phyloP scores from a whole-genome alignment of 2,888 invertebrate species.

The Ceratothoa steindachneri region DNA sequence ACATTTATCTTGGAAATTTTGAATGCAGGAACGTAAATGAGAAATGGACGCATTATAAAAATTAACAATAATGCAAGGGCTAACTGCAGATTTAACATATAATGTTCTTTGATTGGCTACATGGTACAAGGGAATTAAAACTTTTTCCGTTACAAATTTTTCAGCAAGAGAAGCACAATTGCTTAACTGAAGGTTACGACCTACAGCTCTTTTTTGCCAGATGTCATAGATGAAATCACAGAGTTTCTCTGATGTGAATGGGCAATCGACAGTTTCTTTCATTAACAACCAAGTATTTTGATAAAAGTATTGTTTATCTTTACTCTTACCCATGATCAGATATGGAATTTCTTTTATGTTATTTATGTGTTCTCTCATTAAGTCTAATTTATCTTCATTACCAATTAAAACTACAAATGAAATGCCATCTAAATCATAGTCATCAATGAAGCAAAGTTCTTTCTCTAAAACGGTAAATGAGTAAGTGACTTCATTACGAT shows the following conservation, averaged over 20 bases:
- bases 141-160: background rate
- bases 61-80: background rate
- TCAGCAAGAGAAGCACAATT: background rate
- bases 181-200: background rate
- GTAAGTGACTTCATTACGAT: background rate
- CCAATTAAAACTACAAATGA: slow-evolving; percentile 1
- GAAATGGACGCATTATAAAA: background rate
- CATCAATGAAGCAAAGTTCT: background rate
- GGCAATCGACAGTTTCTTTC: background rate
- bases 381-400: background rate
- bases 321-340: background rate
- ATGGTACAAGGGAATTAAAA: background rate
- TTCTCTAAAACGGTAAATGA: background rate
- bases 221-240: background rate
- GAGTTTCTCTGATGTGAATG: background rate
- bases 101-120: background rate
- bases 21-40: background rate
- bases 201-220: background rate
- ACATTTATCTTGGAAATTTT: background rate
- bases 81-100: background rate
- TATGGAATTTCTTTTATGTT: background rate
- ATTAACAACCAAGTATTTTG: slow-evolving; percentile 1
- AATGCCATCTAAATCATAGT: background rate
- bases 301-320: background rate
- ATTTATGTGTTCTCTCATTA: background rate